A percentile compares a stretch with the other conserved stretches of the same genome.
Conservation (phyloP, 2,888 invertebrate species). For the Mycalesis mineus region DNA sequence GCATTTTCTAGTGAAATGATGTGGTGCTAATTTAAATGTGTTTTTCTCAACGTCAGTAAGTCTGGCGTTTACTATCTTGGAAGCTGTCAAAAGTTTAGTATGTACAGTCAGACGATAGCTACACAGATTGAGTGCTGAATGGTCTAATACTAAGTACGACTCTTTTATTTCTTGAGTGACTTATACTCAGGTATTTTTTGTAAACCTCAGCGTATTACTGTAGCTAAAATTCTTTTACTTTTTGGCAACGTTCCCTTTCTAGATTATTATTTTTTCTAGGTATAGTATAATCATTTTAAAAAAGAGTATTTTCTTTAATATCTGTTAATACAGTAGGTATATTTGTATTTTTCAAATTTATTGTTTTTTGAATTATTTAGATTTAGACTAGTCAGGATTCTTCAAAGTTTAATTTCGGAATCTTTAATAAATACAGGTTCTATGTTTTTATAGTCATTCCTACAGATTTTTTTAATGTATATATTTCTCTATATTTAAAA, state of each 20-base stretch:
- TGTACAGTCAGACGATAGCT: background rate
- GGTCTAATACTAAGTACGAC: background rate
- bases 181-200: background rate
- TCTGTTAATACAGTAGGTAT: no score
- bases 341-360: no score
- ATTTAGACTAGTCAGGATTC: no score
- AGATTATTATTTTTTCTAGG: no score
- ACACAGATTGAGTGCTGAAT: background rate
- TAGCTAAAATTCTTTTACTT: background rate
- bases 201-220: background rate
- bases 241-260: no score
- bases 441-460: no score
- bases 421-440: no score
- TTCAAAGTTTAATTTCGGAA: no score
- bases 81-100: constrained; percentile 5
- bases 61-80: constrained; percentile 6
- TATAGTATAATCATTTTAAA: background rate
- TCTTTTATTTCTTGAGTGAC: background rate
- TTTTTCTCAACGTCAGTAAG: constrained; percentile 12
- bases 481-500: no score
- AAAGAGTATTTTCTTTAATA: no score
- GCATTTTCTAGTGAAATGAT: constrained; percentile 13
- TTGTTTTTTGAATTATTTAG: no score
- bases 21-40: constrained; percentile 20
- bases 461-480: no score